A percentile compares a stretch with the other conserved stretches of the same genome.
Evolutionary conservation across 2,888 invertebrate species (phyloP).

Genomic region (Theretra japonica): DNA sequence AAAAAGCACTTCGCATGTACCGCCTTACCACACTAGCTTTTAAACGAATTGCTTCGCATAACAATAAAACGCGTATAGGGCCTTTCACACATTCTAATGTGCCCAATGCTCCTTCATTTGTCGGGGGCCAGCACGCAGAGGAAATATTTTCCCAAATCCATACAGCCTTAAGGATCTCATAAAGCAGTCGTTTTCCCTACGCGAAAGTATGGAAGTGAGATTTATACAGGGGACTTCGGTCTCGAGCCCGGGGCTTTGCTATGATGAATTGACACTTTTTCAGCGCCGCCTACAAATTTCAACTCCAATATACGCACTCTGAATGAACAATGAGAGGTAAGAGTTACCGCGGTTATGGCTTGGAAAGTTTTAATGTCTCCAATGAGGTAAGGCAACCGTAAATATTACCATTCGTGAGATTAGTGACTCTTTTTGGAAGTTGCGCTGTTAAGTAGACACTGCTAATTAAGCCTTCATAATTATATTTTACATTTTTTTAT

Average conservation of each 20-base stretch:
- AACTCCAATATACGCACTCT: slow-evolving; percentile 80
- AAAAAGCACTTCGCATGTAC: slow-evolving; percentile 80
- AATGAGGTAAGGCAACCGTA: slow-evolving; percentile 78
- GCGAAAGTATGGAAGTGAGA: slow-evolving; percentile 85
- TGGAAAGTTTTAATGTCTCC: slow-evolving; percentile 81
- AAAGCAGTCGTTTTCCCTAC: slow-evolving; percentile 84
- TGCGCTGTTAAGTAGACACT: slow-evolving; percentile 56
- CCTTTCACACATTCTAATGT: slow-evolving; percentile 84
- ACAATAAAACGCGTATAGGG: slow-evolving; percentile 82
- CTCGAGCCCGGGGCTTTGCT: slow-evolving; percentile 80
- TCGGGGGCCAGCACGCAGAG: slow-evolving; percentile 81
- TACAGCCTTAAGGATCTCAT: slow-evolving; percentile 85
- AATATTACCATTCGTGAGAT: slow-evolving; percentile 76
- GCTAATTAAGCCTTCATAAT: slow-evolving; percentile 60
- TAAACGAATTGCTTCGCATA: slow-evolving; percentile 84
- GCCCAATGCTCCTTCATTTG: slow-evolving; percentile 82
- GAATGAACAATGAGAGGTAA: slow-evolving; percentile 81
- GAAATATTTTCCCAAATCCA: slow-evolving; percentile 86
- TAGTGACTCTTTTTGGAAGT: slow-evolving; percentile 71
- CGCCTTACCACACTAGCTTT: slow-evolving; percentile 79
- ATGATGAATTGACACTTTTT: slow-evolving; percentile 85
- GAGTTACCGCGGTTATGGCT: slow-evolving; percentile 74
- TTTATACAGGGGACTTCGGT: slow-evolving; percentile 82
- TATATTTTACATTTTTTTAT: slow-evolving; percentile 37
- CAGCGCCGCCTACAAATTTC: slow-evolving; percentile 81